phyloP scores from a whole-genome alignment of 2,888 invertebrate species.

The Aspidiotus destructor region DNA sequence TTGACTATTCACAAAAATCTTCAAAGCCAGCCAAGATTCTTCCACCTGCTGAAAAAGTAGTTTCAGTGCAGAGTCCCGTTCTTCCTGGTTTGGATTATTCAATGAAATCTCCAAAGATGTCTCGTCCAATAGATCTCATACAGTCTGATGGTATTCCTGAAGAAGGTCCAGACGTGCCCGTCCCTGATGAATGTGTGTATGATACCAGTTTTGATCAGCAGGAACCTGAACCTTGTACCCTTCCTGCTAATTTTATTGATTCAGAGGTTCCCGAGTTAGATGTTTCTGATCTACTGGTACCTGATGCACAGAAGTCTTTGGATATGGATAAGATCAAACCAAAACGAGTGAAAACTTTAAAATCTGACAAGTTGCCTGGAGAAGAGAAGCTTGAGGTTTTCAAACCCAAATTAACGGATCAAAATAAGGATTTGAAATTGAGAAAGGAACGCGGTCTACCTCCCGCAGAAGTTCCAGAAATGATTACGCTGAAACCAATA shows the following conservation, averaged over 20 bases:
- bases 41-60: constrained; percentile 1
- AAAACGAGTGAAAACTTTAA: constrained; percentile 37
- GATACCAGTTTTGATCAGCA: not conserved
- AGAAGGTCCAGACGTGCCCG: not conserved
- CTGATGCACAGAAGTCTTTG: constrained; percentile 36
- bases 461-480: constrained; percentile 41
- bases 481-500: constrained; percentile 41
- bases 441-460: constrained; percentile 43
- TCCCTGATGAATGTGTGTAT: too few species aligned
- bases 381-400: not conserved
- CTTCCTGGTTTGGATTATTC: constrained; percentile 15
- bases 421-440: constrained; percentile 41
- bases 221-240: not conserved
- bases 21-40: not conserved
- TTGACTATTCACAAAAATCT: not conserved
- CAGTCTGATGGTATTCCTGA: not conserved
- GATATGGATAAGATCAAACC: constrained; percentile 36
- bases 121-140: not conserved
- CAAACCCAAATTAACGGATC: constrained; percentile 38
- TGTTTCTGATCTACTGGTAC: constrained; percentile 33
- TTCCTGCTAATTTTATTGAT: too few species aligned
- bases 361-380: constrained; percentile 6
- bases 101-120: not conserved
- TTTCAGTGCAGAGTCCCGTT: not conserved
- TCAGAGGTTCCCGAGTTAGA: constrained; percentile 36